Base-by-base conservation (phyloP, 2,797 vertebrate genomes). In the Scleropages formosus region DNA sequence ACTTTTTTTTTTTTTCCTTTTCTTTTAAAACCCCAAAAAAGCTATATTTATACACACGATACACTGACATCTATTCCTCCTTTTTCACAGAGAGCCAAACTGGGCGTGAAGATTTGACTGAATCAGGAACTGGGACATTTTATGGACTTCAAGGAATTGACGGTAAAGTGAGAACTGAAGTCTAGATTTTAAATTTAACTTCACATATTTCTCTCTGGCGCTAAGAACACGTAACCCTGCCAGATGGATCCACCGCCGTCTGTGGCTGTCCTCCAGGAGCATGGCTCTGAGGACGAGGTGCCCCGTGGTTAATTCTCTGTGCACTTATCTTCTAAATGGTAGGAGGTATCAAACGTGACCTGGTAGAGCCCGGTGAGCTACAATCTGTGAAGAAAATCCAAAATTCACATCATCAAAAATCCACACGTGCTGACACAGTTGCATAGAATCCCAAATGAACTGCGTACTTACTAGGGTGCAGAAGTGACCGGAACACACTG, bases 81-180 rank as follows among this genome's bases (percentile, higher is more conserved):
- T 18, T 82, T 89, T 66, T 81, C 89, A 86, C 91, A 98, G 96
- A 98, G 98, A 96, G 95, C 95, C 78, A 97, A 97, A 86, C 93
- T 97, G 84, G 96, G 95, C 78, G 96, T 97, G 96, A 97, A 98
- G 90, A 96, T 95, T 64, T 98, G 90, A 97, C 44, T 64, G 47
- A 18, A 24, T 11, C 20, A 31, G 26, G 58, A 24, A 39, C 11
- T 22, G 47, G 6, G 2, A 51, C 15, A 60, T 46, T 68, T 63
- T 16, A 69, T 58, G 31, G 31, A 39, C 31, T 46, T 78, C 68
- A 81, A 80, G 80, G 78, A 81, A 62, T 22, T 31, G 77, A 56
- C 69, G 31, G 51, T 66, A 73, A 39, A 70, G 47, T 73, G 73
- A 31, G 71, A 81, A 73, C 46, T 71, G 31, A 59, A 68, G 53